These are phyloP conservation scores for Sericinus montela DNA, from an alignment of 2,888 invertebrate species.

Conservation along the genomic window DNA sequence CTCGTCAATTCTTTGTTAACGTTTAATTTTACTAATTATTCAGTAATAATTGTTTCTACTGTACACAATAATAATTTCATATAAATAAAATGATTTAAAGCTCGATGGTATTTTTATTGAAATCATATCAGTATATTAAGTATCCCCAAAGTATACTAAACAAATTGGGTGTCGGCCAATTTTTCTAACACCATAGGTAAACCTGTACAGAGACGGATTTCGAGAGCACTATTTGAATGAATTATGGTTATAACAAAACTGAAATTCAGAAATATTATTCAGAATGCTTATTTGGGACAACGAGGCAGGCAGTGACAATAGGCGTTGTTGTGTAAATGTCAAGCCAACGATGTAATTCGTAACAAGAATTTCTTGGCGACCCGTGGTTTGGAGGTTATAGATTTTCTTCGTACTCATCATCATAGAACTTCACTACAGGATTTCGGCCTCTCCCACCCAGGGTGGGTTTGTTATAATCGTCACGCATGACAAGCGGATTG, in stretches of 20 bases:
- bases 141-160: neutral
- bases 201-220: slow-evolving; percentile 27
- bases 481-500: no score
- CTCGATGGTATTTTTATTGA: slow-evolving; percentile 23
- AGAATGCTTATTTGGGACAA: no score
- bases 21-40: slow-evolving; percentile 48
- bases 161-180: slow-evolving; percentile 32
- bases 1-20: slow-evolving; percentile 37
- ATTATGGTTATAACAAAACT: neutral
- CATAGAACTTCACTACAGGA: no score
- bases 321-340: no score
- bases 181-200: slow-evolving; percentile 25
- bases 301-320: no score
- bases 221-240: neutral
- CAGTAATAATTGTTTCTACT: slow-evolving; percentile 44
- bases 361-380: no score
- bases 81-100: slow-evolving; percentile 48
- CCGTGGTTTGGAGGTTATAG: no score
- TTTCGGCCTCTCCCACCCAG: no score
- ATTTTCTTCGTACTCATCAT: no score
- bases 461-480: no score
- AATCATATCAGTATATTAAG: neutral
- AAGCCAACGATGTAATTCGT: no score
- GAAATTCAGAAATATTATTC: no score
- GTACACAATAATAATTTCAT: slow-evolving; percentile 45